These are phyloP conservation scores for Diadema setosum DNA, from an alignment of 35 echinoderm and acorn worm species.

Conservation along the genomic window DNA sequence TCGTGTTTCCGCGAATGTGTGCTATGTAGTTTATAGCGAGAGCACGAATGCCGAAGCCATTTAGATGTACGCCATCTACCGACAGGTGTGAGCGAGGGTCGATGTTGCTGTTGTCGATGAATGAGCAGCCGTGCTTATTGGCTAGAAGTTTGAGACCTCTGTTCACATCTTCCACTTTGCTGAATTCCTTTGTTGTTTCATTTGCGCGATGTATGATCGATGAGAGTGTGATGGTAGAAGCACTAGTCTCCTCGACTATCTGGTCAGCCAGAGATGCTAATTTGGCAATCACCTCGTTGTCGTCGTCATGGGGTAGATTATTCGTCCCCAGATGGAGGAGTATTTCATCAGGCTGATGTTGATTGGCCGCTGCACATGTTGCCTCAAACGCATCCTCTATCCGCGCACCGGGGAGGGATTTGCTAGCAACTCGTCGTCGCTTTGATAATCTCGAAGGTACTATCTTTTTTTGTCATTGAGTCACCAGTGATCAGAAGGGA, in stretches of 20 bases:
- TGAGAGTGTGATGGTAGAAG: not conserved
- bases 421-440: not conserved
- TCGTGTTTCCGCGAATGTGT: not conserved
- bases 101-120: not conserved
- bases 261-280: conserved; percentile 6
- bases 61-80: not conserved
- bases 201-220: not conserved
- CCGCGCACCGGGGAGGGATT: not conserved
- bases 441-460: conserved; percentile 1
- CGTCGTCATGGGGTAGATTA: not conserved
- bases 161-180: not conserved
- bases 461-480: conserved; percentile 3
- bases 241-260: not conserved
- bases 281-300: not conserved
- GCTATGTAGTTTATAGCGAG: not conserved
- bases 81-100: not conserved
- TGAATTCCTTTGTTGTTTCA: not conserved
- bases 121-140: not conserved
- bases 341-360: not conserved
- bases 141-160: not conserved
- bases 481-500: not conserved
- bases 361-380: not conserved
- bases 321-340: conserved; percentile 1
- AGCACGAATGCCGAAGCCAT: not conserved
- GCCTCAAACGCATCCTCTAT: not conserved